Base-by-base conservation (phyloP, 2,797 vertebrate species). In the Pangasius macronema region DNA sequence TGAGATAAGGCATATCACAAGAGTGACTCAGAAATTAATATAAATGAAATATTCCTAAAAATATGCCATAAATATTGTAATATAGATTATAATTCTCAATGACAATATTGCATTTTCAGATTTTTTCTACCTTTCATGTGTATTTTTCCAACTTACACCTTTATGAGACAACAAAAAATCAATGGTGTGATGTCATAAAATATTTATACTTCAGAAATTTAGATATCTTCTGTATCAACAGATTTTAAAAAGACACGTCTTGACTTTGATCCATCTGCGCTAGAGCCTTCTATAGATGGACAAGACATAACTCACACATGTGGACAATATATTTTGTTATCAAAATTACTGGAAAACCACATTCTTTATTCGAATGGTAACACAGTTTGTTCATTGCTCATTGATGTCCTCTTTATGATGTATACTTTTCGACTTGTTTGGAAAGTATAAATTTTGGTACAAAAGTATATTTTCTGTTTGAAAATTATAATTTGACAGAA, bases 1-100 rank as follows among this genome's bases (percentile, higher is more conserved):
- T 24, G 46, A 80, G 22, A 79, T 55, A 53, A 85, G 72, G 24
- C 24, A 55, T 82, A 70, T 81, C 18, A 77, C 2, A 7, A 85
- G 18, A 36, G 9, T 10, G 20, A 33, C 51, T 7, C 27, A 53
- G 72, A 76, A 53, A 30, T 51, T 2, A 13, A 75, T 75, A 49
- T 22, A 30, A 49, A n/a, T 55, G 4, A 10, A 33, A 33, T 8
- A n/a, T 76, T 76, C 13, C 46, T 30, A 33, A 33, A 57, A 14
- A 57, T 57, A 80, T 36, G 4, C 9, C 55, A 36, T 11, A 79
- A n/a, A 39, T 27, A 27, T 59, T 14, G 1, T 77, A 51, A 77
- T 20, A 77, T 1, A 39, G 33, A 22, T 80, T 57, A 1, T 39
- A 80, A 80, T 57, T 59, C 5, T 57, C 5, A 36, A 36, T 3